These are phyloP conservation scores for Thinocorus orbignyianus DNA, from an alignment of 2,113 vertebrate species.

Conservation along the genomic window DNA sequence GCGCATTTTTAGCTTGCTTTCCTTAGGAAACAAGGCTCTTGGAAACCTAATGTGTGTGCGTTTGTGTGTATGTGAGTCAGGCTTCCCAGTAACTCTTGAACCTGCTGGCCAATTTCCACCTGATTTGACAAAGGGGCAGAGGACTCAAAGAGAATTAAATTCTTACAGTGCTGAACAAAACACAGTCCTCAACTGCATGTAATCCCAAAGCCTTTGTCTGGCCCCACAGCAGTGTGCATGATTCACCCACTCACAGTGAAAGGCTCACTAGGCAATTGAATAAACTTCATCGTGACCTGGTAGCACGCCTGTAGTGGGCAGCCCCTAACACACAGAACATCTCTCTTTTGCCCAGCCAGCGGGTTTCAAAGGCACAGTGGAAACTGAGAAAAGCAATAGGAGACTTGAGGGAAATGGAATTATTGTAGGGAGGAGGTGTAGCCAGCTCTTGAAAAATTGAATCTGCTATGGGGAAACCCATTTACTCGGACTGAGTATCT, in stretches of 20 bases:
- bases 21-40: background rate
- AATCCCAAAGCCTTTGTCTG: background rate
- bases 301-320: background rate
- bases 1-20: background rate
- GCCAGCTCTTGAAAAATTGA: background rate
- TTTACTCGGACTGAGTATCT: background rate
- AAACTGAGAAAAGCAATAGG: background rate
- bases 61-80: background rate
- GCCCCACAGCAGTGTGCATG: background rate
- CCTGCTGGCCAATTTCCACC: background rate
- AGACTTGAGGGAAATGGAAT: background rate
- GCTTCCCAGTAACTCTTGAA: background rate
- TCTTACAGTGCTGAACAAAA: background rate
- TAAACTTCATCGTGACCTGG: background rate
- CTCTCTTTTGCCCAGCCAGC: background rate
- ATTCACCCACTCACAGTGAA: background rate
- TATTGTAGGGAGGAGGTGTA: background rate
- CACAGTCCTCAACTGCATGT: background rate
- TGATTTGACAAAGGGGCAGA: slow-evolving; percentile 4
- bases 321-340: background rate
- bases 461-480: background rate
- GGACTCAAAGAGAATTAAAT: background rate
- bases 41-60: background rate
- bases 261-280: background rate
- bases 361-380: background rate